Evolutionary conservation across 2,888 invertebrate species (phyloP), one percentile per base, ranked within the genome.

Genomic region (Latrodectus hesperus): DNA sequence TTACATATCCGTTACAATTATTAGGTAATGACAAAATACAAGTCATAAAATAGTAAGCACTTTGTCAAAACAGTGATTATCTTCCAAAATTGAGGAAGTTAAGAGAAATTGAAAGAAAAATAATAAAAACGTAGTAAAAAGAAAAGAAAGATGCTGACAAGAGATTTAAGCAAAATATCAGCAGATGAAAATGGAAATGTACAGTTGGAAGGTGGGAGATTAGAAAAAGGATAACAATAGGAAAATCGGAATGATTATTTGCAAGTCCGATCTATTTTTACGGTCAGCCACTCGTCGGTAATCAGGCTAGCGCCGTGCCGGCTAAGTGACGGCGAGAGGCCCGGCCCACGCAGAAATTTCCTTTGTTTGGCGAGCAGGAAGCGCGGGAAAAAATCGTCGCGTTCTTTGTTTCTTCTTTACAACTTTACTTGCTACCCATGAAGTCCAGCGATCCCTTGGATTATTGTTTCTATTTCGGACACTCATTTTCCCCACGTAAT

Each of bases 341-440:
- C 71, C 72, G 77, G 74, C 65, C 49, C 22, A 8, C 52, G 60
- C 71, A 71, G 64, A 76, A 70, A 60, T 68, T 68, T 53, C 75
- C 73, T 81, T 86, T 86, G 81, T 86, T 86, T 26, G 52, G 9
- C 22, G 52, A 73, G 53, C 75, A 86, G 86, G 86, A 86, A 86
- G 64, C 52, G 51, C 22, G 55, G 55, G 55, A 14, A 14, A 14
- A 55, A 55, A 55, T 65, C 49, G 52, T 72, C 65, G 55, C 55
- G 38, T 70, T 70, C 17, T 38, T 75, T 73, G 81, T 81, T 17
- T 22, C 53, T 17, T 76, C 49, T 49, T 49, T 14, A 55, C 71
- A 49, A 38, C n/a, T 16, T 71, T 71, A 71, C 49, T n/a, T 67
- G 16, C n/a, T 49, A 71, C 49, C 71, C 49, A 49, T 71, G 71